Evolutionary conservation across 2,113 vertebrate species (phyloP).

Genomic region (Miniopterus natalensis): DNA sequence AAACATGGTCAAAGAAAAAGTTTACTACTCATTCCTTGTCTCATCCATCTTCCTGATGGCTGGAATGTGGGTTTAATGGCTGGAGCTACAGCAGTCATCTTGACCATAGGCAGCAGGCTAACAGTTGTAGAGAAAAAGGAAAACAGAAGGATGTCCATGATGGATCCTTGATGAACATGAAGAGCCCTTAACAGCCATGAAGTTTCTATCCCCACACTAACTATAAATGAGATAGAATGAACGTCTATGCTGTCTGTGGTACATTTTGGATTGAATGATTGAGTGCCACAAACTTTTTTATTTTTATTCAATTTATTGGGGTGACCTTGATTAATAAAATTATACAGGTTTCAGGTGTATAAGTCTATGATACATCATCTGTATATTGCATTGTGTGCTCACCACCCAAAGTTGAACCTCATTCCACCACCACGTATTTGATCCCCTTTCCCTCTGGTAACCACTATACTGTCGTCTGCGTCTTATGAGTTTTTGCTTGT

Average conservation of each 20-base stretch:
- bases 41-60: not conserved
- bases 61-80: not conserved
- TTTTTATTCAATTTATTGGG: not conserved
- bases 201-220: not conserved
- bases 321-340: not conserved
- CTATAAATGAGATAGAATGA: not conserved
- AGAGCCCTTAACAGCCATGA: not conserved
- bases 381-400: not conserved
- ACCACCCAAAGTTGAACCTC: not conserved
- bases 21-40: not conserved
- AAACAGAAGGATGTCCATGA: not conserved
- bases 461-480: not conserved
- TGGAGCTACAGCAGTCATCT: not conserved
- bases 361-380: not conserved
- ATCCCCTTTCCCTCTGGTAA: not conserved
- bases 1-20: not conserved
- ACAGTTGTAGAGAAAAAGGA: not conserved
- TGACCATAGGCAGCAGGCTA: not conserved
- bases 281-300: not conserved
- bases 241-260: not conserved
- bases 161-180: not conserved
- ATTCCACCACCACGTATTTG: not conserved
- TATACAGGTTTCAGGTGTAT: not conserved
- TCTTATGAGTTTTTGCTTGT: not conserved
- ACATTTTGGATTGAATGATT: constrained; percentile 14